Base-by-base conservation (phyloP, 2,888 invertebrate species). In the Galerucella nymphaeae region DNA sequence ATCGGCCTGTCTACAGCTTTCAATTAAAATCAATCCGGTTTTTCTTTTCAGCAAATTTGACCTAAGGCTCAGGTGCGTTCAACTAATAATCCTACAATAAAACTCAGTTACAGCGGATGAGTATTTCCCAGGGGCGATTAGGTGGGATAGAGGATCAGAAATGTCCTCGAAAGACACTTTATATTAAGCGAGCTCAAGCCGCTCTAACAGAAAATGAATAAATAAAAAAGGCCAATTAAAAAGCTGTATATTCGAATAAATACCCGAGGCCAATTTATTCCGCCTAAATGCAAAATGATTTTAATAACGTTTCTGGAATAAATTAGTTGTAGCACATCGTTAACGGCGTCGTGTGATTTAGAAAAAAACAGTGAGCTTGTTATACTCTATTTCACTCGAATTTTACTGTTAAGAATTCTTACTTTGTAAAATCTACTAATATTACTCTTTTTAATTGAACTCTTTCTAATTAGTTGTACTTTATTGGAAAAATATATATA, bases 81-180 rank as follows among this genome's bases (percentile, higher is more conserved):
- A 8, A n/a, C 1, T n/a, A 50, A 50, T 45, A 16, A 50, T 50
- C 14, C 50, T 50, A 16, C 50, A 50, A 50, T 50, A 50, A 50
- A 50, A 50, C n/a, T 16, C 50, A 50, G 50, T 50, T 50, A 50
- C 50, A 50, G 50, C 16, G 50, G 14, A 50, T 50, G 50, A 50
- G 50, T 16, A 50, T n/a, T 50, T 50, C 50, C 50, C 50, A 16
- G 50, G 50, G 50, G 50, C n/a, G 11, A 50, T 50, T 50, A 16
- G 50, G 16, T 16, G n/a, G 16, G 16, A 50, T 50, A 14, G 8
- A 14, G 50, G 16, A n/a, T 50, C 50, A n/a, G 50, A 50, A 50
- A 50, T 50, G 16, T 50, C 5, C 16, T 6, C 16, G n/a, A 50
- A 50, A n/a, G 50, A 50, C n/a, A 50, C 50, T n/a, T 50, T n/a